A percentile compares a stretch with the other conserved stretches of the same genome.
Conservation (phyloP, 2,888 invertebrate genomes). For the Eupithecia subumbrata region DNA sequence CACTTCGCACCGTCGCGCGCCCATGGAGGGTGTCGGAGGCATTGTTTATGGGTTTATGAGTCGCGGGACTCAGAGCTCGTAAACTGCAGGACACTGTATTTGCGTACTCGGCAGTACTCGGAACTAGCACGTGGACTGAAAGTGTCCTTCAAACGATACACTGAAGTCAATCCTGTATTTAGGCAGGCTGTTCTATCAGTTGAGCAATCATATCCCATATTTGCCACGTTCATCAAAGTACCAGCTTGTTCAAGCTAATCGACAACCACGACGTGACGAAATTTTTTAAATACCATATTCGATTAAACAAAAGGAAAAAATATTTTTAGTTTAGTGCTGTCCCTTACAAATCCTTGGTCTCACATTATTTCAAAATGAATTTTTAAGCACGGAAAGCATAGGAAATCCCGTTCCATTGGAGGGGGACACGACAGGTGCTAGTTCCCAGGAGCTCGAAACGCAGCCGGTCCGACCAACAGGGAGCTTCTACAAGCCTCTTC, state of each 20-base stretch:
- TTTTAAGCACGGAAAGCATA: neutral
- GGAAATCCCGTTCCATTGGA: neutral
- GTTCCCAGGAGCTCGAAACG: neutral
- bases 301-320: no score
- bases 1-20: slow-evolving; percentile 17
- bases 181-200: neutral
- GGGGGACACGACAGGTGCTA: neutral
- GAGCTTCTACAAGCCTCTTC: neutral
- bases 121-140: neutral
- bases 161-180: neutral
- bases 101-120: neutral
- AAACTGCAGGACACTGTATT: neutral
- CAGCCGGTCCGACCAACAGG: neutral
- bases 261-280: no score
- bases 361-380: neutral
- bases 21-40: slow-evolving; percentile 21
- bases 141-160: neutral
- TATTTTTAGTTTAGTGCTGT: neutral
- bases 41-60: slow-evolving; percentile 38
- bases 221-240: neutral
- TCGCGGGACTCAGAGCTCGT: neutral
- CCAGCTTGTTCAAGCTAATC: neutral
- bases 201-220: neutral
- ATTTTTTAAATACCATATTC: no score
- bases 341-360: neutral